Evolutionary conservation across 2,113 vertebrate species (phyloP).

Genomic region (Sorex fumeus): DNA sequence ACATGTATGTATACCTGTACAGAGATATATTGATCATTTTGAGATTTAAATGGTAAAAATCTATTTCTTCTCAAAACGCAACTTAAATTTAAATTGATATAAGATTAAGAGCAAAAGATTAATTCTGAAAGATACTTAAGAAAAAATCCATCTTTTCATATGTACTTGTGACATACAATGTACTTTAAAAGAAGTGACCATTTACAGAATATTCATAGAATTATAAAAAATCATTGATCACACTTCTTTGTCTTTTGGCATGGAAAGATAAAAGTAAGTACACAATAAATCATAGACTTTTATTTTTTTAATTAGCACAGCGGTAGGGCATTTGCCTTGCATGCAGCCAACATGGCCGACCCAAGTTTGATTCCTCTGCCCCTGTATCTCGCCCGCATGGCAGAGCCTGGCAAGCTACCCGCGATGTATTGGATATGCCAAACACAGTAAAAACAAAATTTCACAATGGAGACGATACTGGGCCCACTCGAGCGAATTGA

Average conservation of each 20-base stretch:
- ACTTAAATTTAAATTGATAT: conserved; percentile 41
- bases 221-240: conserved; percentile 63
- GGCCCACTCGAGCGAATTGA: too few relatives aligned
- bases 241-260: conserved; percentile 42
- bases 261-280: conserved; percentile 59
- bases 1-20: neutral
- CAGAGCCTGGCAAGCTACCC: too few relatives aligned
- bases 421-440: too few relatives aligned
- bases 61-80: conserved; percentile 44
- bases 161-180: conserved; percentile 56
- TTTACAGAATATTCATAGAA: conserved; percentile 63
- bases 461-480: too few relatives aligned
- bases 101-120: conserved; percentile 53
- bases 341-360: too few relatives aligned
- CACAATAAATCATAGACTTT: conserved; percentile 34
- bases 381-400: too few relatives aligned
- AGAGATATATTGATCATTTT: too few relatives aligned
- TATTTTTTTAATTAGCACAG: too few relatives aligned
- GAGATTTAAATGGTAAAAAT: neutral
- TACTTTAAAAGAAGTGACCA: conserved; percentile 45
- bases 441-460: too few relatives aligned
- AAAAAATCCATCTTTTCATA: conserved; percentile 35
- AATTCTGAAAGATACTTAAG: conserved; percentile 61
- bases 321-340: too few relatives aligned
- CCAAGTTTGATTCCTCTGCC: too few relatives aligned